Evolutionary conservation across 2,113 vertebrate genomes (phyloP).

Genomic region (Crotalus helleri): DNA sequence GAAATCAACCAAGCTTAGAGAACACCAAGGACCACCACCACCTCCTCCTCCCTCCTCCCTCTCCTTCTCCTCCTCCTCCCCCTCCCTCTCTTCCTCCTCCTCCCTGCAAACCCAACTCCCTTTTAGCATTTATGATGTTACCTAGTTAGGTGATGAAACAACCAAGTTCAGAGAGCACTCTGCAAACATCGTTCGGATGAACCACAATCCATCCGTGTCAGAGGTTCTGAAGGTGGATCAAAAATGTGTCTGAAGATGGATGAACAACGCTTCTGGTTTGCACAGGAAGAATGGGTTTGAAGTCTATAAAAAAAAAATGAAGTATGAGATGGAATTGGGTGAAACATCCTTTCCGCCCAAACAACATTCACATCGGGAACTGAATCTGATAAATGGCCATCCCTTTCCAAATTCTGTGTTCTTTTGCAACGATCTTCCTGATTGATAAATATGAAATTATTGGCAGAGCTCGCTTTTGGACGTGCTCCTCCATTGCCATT

Average conservation of each 20-base stretch:
- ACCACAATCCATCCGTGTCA: background rate
- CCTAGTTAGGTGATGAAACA: background rate
- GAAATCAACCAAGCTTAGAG: too few species aligned
- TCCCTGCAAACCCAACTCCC: too few species aligned
- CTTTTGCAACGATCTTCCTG: conserved; percentile 3
- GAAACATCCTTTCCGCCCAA: background rate
- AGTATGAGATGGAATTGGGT: background rate
- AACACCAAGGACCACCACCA: too few species aligned
- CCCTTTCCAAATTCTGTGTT: background rate
- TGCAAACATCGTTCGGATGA: background rate
- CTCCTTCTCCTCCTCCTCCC: too few species aligned
- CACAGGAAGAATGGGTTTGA: background rate
- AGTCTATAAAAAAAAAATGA: background rate
- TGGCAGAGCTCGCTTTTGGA: background rate
- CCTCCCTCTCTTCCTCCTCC: too few species aligned
- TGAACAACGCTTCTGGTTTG: background rate
- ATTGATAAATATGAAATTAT: background rate
- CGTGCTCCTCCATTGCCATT: conserved; percentile 21
- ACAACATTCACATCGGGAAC: background rate
- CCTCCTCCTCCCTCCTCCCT: too few species aligned
- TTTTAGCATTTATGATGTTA: background rate
- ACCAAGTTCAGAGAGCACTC: background rate
- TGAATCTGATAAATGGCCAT: background rate
- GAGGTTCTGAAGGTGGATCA: background rate
- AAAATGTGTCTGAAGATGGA: background rate